Evolutionary conservation across 1,140 invertebrate genomes (phyloP).

Genomic region (Acromyrmex charruanus): DNA sequence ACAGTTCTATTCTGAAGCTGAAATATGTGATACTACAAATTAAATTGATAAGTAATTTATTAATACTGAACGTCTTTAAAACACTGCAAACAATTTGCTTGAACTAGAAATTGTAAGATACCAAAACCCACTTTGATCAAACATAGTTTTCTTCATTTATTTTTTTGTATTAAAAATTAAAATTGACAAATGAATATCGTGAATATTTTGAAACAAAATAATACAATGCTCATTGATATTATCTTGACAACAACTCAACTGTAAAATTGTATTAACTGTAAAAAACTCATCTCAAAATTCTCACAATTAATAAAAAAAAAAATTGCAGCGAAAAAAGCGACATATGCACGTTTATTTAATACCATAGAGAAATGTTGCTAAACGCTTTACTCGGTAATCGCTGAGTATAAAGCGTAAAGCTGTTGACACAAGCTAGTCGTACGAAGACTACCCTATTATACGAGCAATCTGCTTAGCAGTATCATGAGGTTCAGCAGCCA

Average conservation of each 20-base stretch:
- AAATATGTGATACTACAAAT: too few relatives aligned
- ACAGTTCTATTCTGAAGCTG: too few relatives aligned
- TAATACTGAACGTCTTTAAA: too few relatives aligned
- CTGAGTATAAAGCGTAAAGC: slow-evolving; percentile 60
- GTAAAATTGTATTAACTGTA: neutral
- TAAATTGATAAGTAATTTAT: too few relatives aligned
- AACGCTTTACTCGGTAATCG: slow-evolving; percentile 70
- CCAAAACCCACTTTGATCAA: too few relatives aligned
- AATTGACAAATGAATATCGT: neutral
- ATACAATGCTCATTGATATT: neutral
- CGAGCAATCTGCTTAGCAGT: slow-evolving; percentile 75
- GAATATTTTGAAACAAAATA: neutral
- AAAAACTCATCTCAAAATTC: neutral
- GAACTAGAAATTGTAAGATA: too few relatives aligned
- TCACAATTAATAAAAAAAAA: neutral
- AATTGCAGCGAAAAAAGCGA: neutral
- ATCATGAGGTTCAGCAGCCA: slow-evolving; percentile 61
- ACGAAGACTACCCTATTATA: slow-evolving; percentile 73
- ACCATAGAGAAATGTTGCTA: neutral
- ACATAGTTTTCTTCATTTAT: too few relatives aligned
- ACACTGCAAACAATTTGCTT: too few relatives aligned
- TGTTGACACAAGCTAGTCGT: slow-evolving; percentile 72
- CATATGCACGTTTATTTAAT: slow-evolving; percentile 21
- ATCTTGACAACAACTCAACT: neutral
- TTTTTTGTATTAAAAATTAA: too few relatives aligned